phyloP scores from a whole-genome alignment of 2,888 invertebrate species.

The Alloplasta piceator region DNA sequence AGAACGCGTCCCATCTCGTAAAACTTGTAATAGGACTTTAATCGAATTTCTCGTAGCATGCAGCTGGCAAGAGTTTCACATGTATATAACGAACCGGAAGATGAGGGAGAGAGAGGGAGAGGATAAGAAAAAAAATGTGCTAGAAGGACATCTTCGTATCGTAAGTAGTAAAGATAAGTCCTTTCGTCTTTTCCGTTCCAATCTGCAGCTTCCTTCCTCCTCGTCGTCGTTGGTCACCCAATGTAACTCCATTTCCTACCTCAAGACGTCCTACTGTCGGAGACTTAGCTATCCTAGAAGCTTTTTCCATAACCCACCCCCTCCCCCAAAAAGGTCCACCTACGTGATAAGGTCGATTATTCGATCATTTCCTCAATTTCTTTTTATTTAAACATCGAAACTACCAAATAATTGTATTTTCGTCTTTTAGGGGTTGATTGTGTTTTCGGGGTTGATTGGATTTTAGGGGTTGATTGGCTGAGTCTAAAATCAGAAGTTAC shows the following conservation, averaged over 20 bases:
- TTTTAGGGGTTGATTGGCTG: too few relatives aligned
- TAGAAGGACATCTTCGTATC: conserved; percentile 56
- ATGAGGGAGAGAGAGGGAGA: conserved; percentile 11
- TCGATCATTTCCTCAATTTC: too few relatives aligned
- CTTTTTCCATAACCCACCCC: conserved; percentile 38
- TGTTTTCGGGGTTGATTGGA: too few relatives aligned
- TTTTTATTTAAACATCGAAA: too few relatives aligned
- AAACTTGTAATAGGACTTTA: conserved; percentile 80
- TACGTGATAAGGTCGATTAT: neutral
- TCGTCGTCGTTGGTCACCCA: conserved; percentile 5
- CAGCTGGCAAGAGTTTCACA: neutral
- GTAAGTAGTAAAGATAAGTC: conserved; percentile 76
- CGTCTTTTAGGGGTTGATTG: too few relatives aligned
- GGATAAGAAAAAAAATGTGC: conserved; percentile 73
- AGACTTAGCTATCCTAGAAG: conserved; percentile 16
- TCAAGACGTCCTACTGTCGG: conserved; percentile 21
- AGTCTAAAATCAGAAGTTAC: too few relatives aligned
- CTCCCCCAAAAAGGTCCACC: neutral
- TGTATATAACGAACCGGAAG: too few relatives aligned
- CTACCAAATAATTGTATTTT: too few relatives aligned
- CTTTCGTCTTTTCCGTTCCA: conserved; percentile 51
- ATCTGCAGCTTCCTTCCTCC: conserved; percentile 45
- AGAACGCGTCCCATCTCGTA: conserved; percentile 74
- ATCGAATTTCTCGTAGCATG: conserved; percentile 75
- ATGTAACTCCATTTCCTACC: conserved; percentile 39